phyloP scores from a whole-genome alignment of 2,797 vertebrate species.

The Geotria australis region DNA sequence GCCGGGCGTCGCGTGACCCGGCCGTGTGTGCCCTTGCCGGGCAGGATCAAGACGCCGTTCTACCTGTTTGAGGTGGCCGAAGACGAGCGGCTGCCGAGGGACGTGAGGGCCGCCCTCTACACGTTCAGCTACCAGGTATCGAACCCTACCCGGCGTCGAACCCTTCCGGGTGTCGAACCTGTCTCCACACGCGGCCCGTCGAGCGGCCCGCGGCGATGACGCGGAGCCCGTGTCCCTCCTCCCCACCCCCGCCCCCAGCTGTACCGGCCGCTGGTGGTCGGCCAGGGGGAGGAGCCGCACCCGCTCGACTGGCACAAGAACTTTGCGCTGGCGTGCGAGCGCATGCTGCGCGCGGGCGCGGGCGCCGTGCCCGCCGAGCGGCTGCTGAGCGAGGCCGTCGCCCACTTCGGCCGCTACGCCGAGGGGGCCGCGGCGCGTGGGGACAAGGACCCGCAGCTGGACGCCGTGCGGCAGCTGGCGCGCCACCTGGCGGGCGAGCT shows the following conservation, averaged over 20 bases:
- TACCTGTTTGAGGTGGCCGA: conserved; percentile 82
- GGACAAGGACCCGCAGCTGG: conserved; percentile 26
- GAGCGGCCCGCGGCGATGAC: too few relatives aligned
- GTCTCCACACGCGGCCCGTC: too few relatives aligned
- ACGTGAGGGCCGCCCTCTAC: conserved; percentile 15
- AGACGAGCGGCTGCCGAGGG: conserved; percentile 4
- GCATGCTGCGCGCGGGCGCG: conserved; percentile 24
- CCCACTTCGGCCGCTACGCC: conserved; percentile 42
- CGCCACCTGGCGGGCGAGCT: conserved; percentile 40
- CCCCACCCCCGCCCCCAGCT: conserved; percentile 13
- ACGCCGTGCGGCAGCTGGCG: conserved; percentile 30
- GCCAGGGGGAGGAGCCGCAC: conserved; percentile 17
- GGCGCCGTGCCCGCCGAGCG: conserved; percentile 13
- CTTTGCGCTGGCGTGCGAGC: conserved; percentile 62
- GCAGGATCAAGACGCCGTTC: conserved; percentile 90
- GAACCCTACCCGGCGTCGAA: too few relatives aligned
- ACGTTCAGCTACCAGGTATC: conserved; percentile 10
- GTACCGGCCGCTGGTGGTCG: conserved; percentile 49
- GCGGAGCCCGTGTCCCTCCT: too few relatives aligned
- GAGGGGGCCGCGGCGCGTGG: conserved; percentile 16
- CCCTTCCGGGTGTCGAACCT: too few relatives aligned
- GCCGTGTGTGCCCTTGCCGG: conserved; percentile 4
- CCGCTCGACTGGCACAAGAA: conserved; percentile 95
- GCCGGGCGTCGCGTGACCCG: too few relatives aligned
- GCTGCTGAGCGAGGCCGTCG: conserved; percentile 33